These are phyloP conservation scores for Minunthozetes semirufus DNA, from an alignment of 2,888 invertebrate genomes.

Conservation along the genomic window DNA sequence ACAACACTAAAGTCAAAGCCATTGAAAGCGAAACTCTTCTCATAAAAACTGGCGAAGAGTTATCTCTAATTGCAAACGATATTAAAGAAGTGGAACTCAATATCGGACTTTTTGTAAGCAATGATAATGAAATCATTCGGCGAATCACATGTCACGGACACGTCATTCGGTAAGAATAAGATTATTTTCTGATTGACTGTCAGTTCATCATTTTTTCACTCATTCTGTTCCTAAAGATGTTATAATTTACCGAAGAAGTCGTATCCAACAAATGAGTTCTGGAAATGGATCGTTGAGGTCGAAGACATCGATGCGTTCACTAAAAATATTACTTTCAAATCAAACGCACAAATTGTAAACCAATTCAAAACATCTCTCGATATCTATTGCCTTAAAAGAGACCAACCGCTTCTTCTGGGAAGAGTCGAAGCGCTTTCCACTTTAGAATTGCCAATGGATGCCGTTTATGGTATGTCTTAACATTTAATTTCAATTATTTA, in stretches of 20 bases:
- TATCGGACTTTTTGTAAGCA: neutral
- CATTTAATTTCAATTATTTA: neutral
- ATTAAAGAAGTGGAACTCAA: conserved; percentile 11
- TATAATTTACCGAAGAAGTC: conserved; percentile 28
- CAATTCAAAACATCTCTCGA: conserved; percentile 33
- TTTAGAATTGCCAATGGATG: conserved; percentile 23
- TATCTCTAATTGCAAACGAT: neutral
- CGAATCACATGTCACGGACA: conserved; percentile 12
- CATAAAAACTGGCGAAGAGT: conserved; percentile 27
- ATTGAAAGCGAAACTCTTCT: conserved; percentile 5
- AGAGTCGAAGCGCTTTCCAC: conserved; percentile 5
- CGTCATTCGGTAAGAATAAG: neutral
- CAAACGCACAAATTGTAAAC: conserved; percentile 35
- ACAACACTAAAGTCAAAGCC: neutral
- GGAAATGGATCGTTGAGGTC: conserved; percentile 37
- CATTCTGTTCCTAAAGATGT: neutral
- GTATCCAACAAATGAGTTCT: conserved; percentile 33
- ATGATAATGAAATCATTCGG: neutral
- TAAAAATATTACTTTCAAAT: conserved; percentile 33
- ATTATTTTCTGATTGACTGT: neutral
- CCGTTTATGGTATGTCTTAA: conserved; percentile 27
- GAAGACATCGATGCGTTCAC: conserved; percentile 23
- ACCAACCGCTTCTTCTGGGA: neutral
- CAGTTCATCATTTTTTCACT: neutral
- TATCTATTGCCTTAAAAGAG: neutral